Evolutionary conservation across 2,797 vertebrate genomes (phyloP).

Genomic region (Macropodus opercularis): DNA sequence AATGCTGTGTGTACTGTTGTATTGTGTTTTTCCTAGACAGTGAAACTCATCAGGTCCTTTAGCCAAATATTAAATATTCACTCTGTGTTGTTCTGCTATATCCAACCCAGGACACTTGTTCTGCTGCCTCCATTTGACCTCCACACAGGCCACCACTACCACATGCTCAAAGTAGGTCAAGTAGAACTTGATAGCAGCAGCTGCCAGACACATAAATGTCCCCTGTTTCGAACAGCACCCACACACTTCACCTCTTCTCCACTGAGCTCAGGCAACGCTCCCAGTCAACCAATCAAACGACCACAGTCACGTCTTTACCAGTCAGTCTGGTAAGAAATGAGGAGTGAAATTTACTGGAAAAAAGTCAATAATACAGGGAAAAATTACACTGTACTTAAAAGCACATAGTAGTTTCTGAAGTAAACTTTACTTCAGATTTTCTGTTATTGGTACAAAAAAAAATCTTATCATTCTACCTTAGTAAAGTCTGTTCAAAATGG

Average conservation of each 20-base stretch:
- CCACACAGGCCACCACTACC: neutral
- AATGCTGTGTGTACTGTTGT: no score
- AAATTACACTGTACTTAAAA: no score
- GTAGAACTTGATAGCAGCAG: slow-evolving; percentile 22
- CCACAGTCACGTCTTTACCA: neutral
- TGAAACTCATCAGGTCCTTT: neutral
- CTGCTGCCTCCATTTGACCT: slow-evolving; percentile 19
- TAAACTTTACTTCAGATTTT: no score
- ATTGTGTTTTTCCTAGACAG: no score
- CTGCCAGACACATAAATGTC: slow-evolving; percentile 29
- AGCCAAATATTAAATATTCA: neutral
- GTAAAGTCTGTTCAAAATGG: no score
- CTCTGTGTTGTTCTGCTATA: neutral
- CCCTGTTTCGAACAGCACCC: slow-evolving; percentile 7
- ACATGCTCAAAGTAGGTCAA: slow-evolving; percentile 22
- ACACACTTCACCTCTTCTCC: slow-evolving; percentile 30
- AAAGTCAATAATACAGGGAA: no score
- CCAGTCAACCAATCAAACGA: slow-evolving; percentile 32
- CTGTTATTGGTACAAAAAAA: no score
- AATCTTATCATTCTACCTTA: no score
- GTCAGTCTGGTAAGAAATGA: no score
- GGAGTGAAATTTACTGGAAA: no score
- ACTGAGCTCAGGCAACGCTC: slow-evolving; percentile 12
- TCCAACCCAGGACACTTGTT: slow-evolving; percentile 9
- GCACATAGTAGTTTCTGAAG: no score